A percentile compares a stretch with the other conserved stretches of the same genome.
These are phyloP conservation scores for Hyperoplus lanceolatus DNA, from an alignment of 2,797 vertebrate species.

Conservation along the genomic window DNA sequence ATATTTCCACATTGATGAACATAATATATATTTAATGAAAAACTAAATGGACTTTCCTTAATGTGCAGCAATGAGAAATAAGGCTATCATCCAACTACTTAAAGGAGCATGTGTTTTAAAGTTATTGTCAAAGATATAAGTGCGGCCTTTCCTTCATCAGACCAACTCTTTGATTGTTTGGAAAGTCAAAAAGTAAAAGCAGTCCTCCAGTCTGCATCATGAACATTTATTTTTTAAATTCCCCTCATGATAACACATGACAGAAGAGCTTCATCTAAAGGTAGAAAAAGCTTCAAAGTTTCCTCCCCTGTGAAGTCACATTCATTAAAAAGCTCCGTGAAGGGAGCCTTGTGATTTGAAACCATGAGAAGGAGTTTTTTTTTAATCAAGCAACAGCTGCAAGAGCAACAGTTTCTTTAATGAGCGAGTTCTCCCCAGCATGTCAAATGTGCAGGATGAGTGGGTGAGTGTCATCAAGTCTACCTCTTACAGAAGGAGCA, in stretches of 20 bases:
- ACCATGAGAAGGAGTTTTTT: not conserved
- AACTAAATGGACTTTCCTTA: not conserved
- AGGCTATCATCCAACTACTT: not conserved
- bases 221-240: not conserved
- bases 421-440: not conserved
- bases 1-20: not conserved
- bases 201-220: not conserved
- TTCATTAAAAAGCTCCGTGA: constrained; percentile 3
- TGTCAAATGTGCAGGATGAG: not conserved
- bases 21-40: not conserved
- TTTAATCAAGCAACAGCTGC: not conserved
- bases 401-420: not conserved
- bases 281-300: no score
- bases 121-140: no score
- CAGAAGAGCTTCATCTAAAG: not conserved
- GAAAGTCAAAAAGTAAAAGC: not conserved
- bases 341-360: constrained; percentile 1
- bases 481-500: not conserved
- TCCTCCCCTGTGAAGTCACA: not conserved
- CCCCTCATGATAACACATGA: not conserved
- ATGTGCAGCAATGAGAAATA: not conserved
- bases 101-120: not conserved
- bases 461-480: not conserved
- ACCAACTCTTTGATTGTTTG: not conserved
- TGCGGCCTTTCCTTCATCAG: not conserved